phyloP scores from a whole-genome alignment of 1,140 invertebrate species.

The Pseudoatta argentina region DNA sequence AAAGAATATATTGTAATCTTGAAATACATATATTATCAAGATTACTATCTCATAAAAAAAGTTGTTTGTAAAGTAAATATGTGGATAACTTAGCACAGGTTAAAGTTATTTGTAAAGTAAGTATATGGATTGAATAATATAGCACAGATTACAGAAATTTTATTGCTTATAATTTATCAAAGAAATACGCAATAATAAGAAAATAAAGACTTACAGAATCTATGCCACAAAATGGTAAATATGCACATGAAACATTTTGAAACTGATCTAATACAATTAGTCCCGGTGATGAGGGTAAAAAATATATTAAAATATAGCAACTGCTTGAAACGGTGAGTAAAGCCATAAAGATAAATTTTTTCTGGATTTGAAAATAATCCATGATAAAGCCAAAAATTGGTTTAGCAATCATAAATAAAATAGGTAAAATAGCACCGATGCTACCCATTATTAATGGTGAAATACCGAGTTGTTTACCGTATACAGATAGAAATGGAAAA shows the following conservation, averaged over 20 bases:
- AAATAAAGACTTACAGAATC: constrained; percentile 33
- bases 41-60: too few relatives aligned
- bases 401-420: constrained; percentile 91
- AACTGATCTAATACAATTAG: constrained; percentile 71
- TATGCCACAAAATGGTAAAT: constrained; percentile 77
- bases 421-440: constrained; percentile 89
- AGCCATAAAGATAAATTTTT: constrained; percentile 90
- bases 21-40: too few relatives aligned
- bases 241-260: constrained; percentile 73
- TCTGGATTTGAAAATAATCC: constrained; percentile 88
- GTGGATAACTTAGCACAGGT: too few relatives aligned
- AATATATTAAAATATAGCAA: constrained; percentile 89
- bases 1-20: too few relatives aligned
- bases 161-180: too few relatives aligned
- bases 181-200: neutral
- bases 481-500: constrained; percentile 89
- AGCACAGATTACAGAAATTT: too few relatives aligned
- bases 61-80: too few relatives aligned
- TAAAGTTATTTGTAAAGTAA: too few relatives aligned
- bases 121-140: too few relatives aligned
- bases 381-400: constrained; percentile 90
- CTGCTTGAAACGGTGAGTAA: constrained; percentile 86
- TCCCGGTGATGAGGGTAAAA: constrained; percentile 87
- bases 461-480: constrained; percentile 89
- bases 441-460: constrained; percentile 90